A percentile compares a stretch with the other conserved stretches of the same genome.
These are phyloP conservation scores for Heptranchias perlo DNA, from an alignment of 2,113 vertebrate species.

Conservation along the genomic window DNA sequence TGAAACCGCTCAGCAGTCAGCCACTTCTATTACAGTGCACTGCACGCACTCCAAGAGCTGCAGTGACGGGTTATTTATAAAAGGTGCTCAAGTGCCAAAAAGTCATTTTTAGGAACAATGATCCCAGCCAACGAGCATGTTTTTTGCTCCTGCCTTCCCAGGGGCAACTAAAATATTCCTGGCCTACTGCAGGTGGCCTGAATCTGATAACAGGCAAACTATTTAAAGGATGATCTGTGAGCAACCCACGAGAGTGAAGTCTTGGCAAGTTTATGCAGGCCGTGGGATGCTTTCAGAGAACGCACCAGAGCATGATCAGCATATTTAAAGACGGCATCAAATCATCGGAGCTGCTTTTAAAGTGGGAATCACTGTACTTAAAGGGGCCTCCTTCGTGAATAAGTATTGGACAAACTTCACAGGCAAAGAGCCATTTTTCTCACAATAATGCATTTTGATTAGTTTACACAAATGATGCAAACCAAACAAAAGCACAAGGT, in stretches of 20 bases:
- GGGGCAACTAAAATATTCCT: background rate
- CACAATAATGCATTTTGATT: background rate
- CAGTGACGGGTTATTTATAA: background rate
- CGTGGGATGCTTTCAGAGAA: background rate
- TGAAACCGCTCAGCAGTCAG: background rate
- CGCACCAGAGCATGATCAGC: background rate
- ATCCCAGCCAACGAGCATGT: background rate
- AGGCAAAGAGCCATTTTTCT: background rate
- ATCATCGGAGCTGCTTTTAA: background rate
- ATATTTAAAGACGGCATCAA: background rate
- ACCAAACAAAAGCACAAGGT: too few species aligned
- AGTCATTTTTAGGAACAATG: background rate
- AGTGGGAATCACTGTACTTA: background rate
- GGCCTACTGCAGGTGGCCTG: background rate
- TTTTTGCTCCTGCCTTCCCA: background rate
- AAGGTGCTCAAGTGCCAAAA: background rate
- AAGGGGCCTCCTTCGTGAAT: background rate
- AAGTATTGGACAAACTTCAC: background rate
- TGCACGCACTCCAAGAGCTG: background rate
- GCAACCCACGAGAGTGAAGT: background rate
- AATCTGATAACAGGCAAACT: background rate
- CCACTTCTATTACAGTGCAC: background rate
- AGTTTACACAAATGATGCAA: too few species aligned
- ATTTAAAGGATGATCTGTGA: background rate
- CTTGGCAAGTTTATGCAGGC: background rate